phyloP scores from a whole-genome alignment of 2,797 vertebrate genomes.

The Rachycentron canadum region DNA sequence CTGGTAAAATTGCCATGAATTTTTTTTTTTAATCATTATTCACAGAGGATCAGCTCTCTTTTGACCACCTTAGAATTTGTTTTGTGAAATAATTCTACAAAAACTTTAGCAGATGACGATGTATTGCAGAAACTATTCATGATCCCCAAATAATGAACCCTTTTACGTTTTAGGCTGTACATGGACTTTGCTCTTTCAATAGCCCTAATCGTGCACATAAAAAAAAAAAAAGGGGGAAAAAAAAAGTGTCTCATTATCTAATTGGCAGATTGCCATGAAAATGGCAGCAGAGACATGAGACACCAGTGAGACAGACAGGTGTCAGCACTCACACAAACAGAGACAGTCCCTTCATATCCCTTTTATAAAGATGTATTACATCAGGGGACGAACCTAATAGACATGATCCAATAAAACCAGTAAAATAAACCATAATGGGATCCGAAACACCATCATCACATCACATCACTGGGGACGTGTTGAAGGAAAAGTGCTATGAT shows the following conservation, averaged over 20 bases:
- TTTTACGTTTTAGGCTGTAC: neutral
- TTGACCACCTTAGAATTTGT: neutral
- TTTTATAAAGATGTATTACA: constrained; percentile 26
- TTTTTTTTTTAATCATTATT: neutral
- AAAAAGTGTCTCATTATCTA: neutral
- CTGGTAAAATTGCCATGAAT: neutral
- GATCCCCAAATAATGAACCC: neutral
- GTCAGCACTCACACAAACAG: neutral
- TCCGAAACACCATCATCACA: constrained; percentile 25
- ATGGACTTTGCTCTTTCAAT: neutral
- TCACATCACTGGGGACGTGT: constrained; percentile 11
- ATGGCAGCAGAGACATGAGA: neutral
- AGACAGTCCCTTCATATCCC: constrained; percentile 8
- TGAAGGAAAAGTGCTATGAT: constrained; percentile 40
- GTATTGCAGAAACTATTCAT: no score
- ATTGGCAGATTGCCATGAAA: neutral
- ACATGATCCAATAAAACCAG: constrained; percentile 16
- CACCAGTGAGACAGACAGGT: constrained; percentile 2
- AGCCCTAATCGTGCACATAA: neutral
- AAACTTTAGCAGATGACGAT: neutral
- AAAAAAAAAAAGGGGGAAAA: neutral
- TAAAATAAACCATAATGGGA: constrained; percentile 27
- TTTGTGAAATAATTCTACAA: neutral
- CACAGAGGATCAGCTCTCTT: neutral
- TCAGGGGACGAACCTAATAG: constrained; percentile 3